Percentiles rank a stretch among this genome's conserved stretches.
These are phyloP conservation scores for Argyresthia albistria DNA, from an alignment of 2,888 invertebrate species.

Conservation along the genomic window DNA sequence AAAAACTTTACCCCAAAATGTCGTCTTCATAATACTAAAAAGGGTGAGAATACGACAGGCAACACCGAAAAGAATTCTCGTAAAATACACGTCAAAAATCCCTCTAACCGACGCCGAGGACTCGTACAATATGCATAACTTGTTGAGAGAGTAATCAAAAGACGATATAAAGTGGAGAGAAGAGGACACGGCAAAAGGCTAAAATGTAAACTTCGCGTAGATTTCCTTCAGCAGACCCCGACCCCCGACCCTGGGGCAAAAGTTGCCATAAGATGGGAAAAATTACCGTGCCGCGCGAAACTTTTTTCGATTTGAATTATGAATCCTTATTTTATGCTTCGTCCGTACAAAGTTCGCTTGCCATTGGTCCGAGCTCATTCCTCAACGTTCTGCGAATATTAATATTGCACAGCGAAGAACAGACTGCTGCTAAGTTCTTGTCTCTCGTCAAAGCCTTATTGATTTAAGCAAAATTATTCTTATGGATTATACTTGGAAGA, in stretches of 20 bases:
- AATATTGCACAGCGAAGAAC: conserved; percentile 18
- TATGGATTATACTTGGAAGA: neutral
- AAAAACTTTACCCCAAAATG: neutral
- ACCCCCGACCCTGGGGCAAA: conserved; percentile 44
- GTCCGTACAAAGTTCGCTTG: conserved; percentile 57
- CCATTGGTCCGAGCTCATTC: conserved; percentile 47
- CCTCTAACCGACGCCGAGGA: conserved; percentile 45
- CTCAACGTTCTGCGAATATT: conserved; percentile 46
- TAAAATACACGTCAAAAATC: conserved; percentile 52
- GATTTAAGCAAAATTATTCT: neutral
- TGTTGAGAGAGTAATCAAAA: conserved; percentile 72
- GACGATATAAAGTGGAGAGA: conserved; percentile 66
- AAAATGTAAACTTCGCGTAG: conserved; percentile 68
- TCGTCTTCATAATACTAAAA: conserved; percentile 38
- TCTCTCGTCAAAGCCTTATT: neutral
- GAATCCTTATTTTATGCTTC: conserved; percentile 68
- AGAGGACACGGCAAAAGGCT: conserved; percentile 67
- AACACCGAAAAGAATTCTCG: conserved; percentile 35
- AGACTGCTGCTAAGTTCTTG: neutral
- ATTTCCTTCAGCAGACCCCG: conserved; percentile 52
- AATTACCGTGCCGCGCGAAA: conserved; percentile 61
- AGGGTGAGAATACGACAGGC: conserved; percentile 43
- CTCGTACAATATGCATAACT: conserved; percentile 70
- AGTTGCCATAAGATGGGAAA: conserved; percentile 68
- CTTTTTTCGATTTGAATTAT: conserved; percentile 73